phyloP scores from a whole-genome alignment of 2,888 invertebrate genomes.

The Eutolmus rufibarbis region DNA sequence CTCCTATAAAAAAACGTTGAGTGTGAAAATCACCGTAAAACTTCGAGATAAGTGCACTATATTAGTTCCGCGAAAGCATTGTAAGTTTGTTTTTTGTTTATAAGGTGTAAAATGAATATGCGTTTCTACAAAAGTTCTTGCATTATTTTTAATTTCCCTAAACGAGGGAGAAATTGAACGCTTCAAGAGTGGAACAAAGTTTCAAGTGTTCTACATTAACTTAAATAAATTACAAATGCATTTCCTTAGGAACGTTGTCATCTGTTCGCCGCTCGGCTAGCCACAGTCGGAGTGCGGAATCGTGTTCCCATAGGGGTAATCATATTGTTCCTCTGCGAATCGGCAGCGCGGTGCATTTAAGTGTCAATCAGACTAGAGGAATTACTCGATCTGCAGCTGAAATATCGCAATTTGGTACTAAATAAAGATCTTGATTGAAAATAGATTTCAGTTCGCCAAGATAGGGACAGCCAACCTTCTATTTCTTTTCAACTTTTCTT shows the following conservation, averaged over 20 bases:
- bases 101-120: not conserved
- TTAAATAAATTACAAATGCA: not conserved
- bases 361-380: slow-evolving; percentile 16
- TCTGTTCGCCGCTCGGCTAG: not conserved
- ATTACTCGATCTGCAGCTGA: slow-evolving; percentile 27
- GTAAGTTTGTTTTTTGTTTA: not conserved
- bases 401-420: slow-evolving; percentile 24
- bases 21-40: no score
- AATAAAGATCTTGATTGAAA: slow-evolving; percentile 40
- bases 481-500: slow-evolving; percentile 3
- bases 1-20: no score
- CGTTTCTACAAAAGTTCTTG: not conserved
- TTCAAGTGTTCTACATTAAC: not conserved
- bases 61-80: no score
- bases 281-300: slow-evolving; percentile 8
- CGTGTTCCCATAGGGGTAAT: not conserved
- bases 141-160: not conserved
- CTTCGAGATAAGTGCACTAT: no score
- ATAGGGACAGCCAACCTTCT: slow-evolving; percentile 4
- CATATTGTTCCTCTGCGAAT: not conserved
- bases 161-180: not conserved
- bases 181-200: not conserved
- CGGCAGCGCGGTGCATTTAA: slow-evolving; percentile 14
- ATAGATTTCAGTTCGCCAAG: slow-evolving; percentile 8
- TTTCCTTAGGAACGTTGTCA: not conserved